Base-by-base conservation (phyloP, 2,888 invertebrate species). In the Ligdia adustata region DNA sequence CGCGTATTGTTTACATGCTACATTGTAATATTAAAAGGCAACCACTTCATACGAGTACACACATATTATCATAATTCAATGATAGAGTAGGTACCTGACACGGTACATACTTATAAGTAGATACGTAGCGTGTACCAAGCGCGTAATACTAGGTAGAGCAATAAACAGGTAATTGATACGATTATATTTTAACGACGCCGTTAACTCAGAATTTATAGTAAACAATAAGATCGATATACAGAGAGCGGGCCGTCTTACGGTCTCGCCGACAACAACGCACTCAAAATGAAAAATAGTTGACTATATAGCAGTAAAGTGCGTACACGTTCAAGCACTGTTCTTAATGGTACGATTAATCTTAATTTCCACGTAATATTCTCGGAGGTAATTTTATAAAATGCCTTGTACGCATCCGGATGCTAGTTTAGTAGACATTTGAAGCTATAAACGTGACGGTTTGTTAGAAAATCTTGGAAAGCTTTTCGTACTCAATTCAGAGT, bases 261-360 rank as follows among this genome's bases (percentile, higher is more conserved):
- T 54, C 57, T 60, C 53, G 62, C 64, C 65, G 66, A 67, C 68
- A 61, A 66, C 65, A 60, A 64, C 66, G 66, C 67, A 65, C 61
- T 49, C 42, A 38, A 42, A 49, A 72, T 79, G 79, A 83, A 70
- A 79, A 77, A 82, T 82, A 66, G 73, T 52, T 61, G 56, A 61
- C 70, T 64, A 79, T 81, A 72, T 72, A 69, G 61, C 68, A 77
- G 66, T 77, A 75, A 81, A 80, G 75, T 74, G 75, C 64, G 65
- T 74, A 82, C 79, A 80, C 49, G 78, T 62, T 57, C 72, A 52
- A 55, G 60, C 66, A 61, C 65, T 66, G 57, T 44, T 64, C 60
- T 76, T 79, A 81, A 80, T 82, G 78, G 76, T 66, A 69, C 66
- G 64, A 76, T 80, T 80, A 75, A 73, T 81, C 73, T 72, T 55